Conservation (phyloP, 2,113 vertebrate species). For the Corvus moneduloides region DNA sequence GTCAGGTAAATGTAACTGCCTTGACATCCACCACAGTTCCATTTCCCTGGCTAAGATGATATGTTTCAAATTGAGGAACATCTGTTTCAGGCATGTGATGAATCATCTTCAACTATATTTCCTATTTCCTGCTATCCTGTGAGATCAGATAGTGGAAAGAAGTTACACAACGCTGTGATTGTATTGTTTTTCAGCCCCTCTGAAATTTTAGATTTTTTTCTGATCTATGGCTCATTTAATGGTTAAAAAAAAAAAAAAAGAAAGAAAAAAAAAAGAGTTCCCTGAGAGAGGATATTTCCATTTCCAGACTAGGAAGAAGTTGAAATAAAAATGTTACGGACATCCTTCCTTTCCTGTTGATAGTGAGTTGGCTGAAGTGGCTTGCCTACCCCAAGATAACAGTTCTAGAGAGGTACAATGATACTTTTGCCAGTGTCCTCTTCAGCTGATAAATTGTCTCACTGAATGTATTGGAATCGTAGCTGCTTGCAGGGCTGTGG, state of each 20-base stretch:
- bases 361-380: neutral
- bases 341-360: neutral
- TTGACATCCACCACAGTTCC: constrained; percentile 23
- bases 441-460: neutral
- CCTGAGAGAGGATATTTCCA: neutral
- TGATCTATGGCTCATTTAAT: neutral
- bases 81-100: neutral
- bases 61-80: constrained; percentile 30
- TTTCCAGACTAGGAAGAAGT: neutral
- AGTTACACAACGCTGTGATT: neutral
- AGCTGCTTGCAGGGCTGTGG: neutral
- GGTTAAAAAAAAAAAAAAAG: neutral
- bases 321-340: neutral
- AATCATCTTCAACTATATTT: constrained; percentile 42
- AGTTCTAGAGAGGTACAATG: neutral
- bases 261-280: neutral
- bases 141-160: constrained; percentile 18
- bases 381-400: neutral
- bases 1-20: constrained; percentile 39
- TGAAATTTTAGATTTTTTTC: neutral
- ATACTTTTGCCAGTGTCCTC: neutral
- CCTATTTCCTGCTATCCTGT: constrained; percentile 2
- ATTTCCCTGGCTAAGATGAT: constrained; percentile 8
- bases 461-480: neutral
- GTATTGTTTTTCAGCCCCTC: neutral